Base-by-base conservation (phyloP, 2,797 vertebrate species). In the Microctenopoma steveboyesi region DNA sequence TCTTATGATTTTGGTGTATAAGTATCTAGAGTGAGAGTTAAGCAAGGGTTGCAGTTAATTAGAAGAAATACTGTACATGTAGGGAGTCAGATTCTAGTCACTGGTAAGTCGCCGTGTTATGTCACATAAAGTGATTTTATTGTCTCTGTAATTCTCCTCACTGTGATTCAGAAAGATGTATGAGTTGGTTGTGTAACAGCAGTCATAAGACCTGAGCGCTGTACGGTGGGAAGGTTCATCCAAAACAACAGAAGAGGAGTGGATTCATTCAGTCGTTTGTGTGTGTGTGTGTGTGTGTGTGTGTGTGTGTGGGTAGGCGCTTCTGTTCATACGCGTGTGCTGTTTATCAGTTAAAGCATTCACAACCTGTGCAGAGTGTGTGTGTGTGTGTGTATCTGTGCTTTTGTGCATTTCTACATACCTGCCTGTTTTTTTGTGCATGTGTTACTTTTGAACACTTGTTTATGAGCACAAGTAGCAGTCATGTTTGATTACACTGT, bases 131-230 rank as follows among this genome's bases (percentile, higher is more conserved):
- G 15, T 37, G n/a, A 37, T 61, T 52, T 3, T 9, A 27, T 51
- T 54, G 47, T 49, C n/a, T 56, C 22, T 13, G 51, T 47, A 33
- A 62, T 63, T 59, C 30, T 63, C 14, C 18, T 69, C 6, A 7
- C 46, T 52, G 28, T 57, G 61, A 74, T 54, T 76, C 58, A 72
- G 47, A 65, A 72, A 79, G 43, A 74, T 60, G 30, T 69, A 48
- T 51, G 64, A 45, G 45, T 64, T 53, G 53, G 66, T 67, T 74
- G 50, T 58, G n/a, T 73, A 61, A 75, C 69, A 76, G 69, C 50
- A 72, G 56, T 66, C 64, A 78, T 42, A 12, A 57, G 25, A 47
- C 52, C 49, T 66, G 68, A 55, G 50, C 46, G 39, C 35, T 65
- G 13, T n/a, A 33, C 56, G 33, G 52, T 68, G 37, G 71, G 64